A percentile compares a stretch with the other conserved stretches of the same genome.
These are phyloP conservation scores for Motacilla tschutschensis DNA, from an alignment of 2,113 vertebrate genomes.

Conservation along the genomic window DNA sequence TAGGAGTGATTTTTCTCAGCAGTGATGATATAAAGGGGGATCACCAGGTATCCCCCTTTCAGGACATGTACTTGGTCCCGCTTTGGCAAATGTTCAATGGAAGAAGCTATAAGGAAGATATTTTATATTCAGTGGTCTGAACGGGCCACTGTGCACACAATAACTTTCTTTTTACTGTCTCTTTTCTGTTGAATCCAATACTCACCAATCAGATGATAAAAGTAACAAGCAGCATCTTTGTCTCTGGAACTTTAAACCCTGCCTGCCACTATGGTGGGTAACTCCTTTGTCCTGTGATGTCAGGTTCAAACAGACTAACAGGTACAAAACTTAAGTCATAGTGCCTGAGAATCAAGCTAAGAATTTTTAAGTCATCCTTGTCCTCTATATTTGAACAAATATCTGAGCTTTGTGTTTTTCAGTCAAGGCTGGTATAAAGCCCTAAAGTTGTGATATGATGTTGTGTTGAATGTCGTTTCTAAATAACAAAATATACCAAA, in stretches of 20 bases:
- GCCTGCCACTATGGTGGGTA: neutral
- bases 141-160: neutral
- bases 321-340: neutral
- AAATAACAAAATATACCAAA: neutral
- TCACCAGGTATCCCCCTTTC: neutral
- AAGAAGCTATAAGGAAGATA: neutral
- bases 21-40: neutral
- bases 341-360: neutral
- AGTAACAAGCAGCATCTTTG: neutral
- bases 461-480: neutral
- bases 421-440: neutral
- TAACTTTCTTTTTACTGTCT: neutral
- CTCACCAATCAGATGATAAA: neutral
- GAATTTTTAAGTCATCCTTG: neutral
- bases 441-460: neutral
- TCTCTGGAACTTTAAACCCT: neutral
- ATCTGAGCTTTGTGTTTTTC: neutral
- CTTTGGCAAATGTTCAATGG: neutral
- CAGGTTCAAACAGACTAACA: neutral
- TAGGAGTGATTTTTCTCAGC: neutral
- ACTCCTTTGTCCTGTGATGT: neutral
- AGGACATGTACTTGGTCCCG: neutral
- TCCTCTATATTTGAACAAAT: neutral
- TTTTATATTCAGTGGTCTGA: no score
- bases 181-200: neutral